Conservation (phyloP, 2,888 invertebrate species). For the Prenolepis imparis region DNA sequence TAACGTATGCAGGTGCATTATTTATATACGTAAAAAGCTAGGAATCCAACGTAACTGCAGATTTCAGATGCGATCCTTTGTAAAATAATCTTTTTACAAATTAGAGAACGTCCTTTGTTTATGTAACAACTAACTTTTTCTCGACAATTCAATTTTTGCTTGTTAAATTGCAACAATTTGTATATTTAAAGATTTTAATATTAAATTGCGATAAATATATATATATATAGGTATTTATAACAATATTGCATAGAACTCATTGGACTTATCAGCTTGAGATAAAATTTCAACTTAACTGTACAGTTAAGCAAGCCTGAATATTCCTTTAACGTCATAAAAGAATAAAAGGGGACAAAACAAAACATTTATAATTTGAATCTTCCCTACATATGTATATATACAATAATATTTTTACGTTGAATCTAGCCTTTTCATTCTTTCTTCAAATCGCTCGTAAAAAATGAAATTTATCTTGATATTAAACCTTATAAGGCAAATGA, state of each 20-base stretch:
- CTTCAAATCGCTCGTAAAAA: slow-evolving; percentile 9
- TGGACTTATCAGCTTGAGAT: not conserved
- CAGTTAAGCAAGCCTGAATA: not conserved
- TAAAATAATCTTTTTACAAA: not conserved
- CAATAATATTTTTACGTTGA: not conserved
- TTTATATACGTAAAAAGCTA: not conserved
- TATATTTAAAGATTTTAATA: not conserved
- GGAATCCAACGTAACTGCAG: not conserved
- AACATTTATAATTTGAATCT: slow-evolving; percentile 15
- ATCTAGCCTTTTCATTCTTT: not conserved
- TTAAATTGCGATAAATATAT: not conserved
- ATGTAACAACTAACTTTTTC: not conserved
- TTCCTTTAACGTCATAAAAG: not conserved
- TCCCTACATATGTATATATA: not conserved
- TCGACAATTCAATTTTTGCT: not conserved
- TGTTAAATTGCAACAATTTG: not conserved
- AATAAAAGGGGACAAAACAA: not conserved
- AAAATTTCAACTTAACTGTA: not conserved
- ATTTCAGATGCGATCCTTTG: not conserved
- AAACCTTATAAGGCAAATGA: not conserved
- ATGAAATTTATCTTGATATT: slow-evolving; percentile 4
- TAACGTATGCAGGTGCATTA: not conserved
- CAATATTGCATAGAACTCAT: not conserved
- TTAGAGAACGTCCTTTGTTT: not conserved
- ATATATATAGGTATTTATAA: not conserved